Evolutionary conservation across 1,140 invertebrate genomes (phyloP), one percentile per base, ranked within the genome.

Genomic region (Solenopsis invicta): DNA sequence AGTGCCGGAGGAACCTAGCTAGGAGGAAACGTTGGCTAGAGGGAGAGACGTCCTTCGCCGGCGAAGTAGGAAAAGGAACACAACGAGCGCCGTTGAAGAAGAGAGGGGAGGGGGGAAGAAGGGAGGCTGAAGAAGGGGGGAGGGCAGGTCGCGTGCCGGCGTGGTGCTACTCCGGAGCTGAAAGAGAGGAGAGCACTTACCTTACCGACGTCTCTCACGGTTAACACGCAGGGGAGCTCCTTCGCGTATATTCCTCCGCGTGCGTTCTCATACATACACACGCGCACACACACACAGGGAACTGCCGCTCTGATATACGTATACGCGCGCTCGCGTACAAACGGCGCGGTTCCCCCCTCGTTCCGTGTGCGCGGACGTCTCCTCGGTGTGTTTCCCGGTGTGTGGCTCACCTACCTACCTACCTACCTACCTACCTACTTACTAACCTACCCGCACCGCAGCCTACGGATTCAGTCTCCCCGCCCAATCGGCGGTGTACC

Each of bases 71-170:
- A 87, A 88, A 74, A 90, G 71, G 61, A 90, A 74, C 80, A 50
- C 69, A 61, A 88, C 48, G 50, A 85, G 52, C 18, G 12, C 13
- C 59, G 67, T 48, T 5, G 41, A 61, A 21, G 9, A n/a, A 21
- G 62, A 50, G 87, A 8, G 10, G 48, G 41, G 34, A 12, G 62
- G 62, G 48, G 24, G n/a, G 74, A 52, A 21, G 76, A 13, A 62
- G 56, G 29, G 37, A 6, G 45, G 54, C 8, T 37, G 34, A 2
- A 77, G 37, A 67, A 89, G 93, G 78, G 91, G 93, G 93, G 94
- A 92, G 91, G 93, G 91, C 92, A 94, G 92, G 94, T 95, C 94
- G 94, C 94, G 94, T 95, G 94, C 94, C 94, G 94, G 94, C 93
- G 91, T 94, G 94, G 92, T 93, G 93, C 93, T 93, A 87, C 91